Evolutionary conservation across 1,140 invertebrate genomes (phyloP).

Genomic region (Orchesella cincta): DNA sequence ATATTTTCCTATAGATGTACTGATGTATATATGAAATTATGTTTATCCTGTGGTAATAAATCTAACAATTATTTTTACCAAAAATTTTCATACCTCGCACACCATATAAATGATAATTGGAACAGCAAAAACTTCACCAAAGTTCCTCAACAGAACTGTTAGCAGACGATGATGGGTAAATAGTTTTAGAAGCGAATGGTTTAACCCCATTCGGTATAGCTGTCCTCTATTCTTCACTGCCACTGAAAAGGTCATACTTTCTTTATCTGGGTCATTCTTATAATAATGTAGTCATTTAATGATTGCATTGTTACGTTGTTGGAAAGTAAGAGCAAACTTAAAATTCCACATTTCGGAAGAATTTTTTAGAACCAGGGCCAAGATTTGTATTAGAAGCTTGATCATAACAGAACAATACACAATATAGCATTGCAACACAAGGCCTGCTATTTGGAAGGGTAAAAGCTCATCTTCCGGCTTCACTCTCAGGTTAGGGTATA

Average conservation of each 20-base stretch:
- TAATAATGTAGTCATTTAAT: neutral
- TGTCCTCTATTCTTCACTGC: conserved; percentile 12
- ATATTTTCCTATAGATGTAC: too few relatives aligned
- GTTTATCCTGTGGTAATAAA: too few relatives aligned
- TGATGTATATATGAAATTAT: too few relatives aligned
- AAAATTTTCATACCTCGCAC: neutral
- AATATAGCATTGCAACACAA: conserved; percentile 36
- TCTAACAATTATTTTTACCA: neutral
- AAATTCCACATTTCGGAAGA: conserved; percentile 45
- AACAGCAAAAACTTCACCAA: neutral
- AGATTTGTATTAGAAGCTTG: conserved; percentile 28
- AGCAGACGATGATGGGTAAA: conserved; percentile 19
- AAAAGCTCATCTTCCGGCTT: neutral
- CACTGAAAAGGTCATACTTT: neutral
- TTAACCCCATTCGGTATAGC: neutral
- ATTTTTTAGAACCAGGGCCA: conserved; percentile 35
- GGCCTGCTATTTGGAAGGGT: conserved; percentile 29
- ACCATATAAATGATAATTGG: conserved; percentile 22
- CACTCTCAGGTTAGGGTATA: neutral
- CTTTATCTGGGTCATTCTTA: neutral
- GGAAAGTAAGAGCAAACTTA: conserved; percentile 38
- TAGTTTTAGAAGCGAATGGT: conserved; percentile 2
- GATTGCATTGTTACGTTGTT: neutral
- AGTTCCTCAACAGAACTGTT: conserved; percentile 1
- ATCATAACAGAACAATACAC: conserved; percentile 28